Evolutionary conservation across 2,113 vertebrate species (phyloP), one percentile per base, ranked within the genome.

Genomic region (Petromus typicus): DNA sequence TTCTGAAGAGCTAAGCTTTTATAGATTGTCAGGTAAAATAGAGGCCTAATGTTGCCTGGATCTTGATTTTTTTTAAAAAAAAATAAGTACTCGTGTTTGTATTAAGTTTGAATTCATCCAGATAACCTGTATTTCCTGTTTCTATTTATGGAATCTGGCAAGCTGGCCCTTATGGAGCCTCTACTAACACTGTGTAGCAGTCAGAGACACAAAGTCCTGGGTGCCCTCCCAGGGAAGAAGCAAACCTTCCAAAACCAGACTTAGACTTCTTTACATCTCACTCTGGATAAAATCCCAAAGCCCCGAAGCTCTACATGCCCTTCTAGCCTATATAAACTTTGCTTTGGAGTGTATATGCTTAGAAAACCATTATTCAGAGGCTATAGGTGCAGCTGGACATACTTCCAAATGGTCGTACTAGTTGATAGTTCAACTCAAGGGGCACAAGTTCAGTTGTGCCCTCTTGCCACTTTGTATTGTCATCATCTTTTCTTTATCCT

Each of bases 191-290:
- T 83, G 27, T 11, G 32, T 22, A 66, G 30, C 48, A 75, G 27
- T 63, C 66, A 37, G 67, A 82, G 30, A 57, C 37, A 7, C 5
- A 27, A 40, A 43, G 22, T 22, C 7, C 59, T 7, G 4, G 22
- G 4, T 14, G 30, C 1, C 34, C 34, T 64, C n/a, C 57, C 27
- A 14, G 17, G 22, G n/a, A 4, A 2, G 5, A 30, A 17, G 3
- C 20, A 32, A n/a, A 32, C 66, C 43, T 85, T 79, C 75, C 43
- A 56, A 79, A 79, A 23, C n/a, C 75, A 16, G 5, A 57, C 37
- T 20, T 30, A 16, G 18, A 22, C 25, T 67, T 32, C 11, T 14
- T 10, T 76, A 32, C 12, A n/a, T 64, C n/a, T 91, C 54, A 56
- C n/a, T 20, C 1, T 2, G 48, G n/a, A 12, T 54, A 13, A 40